Base-by-base conservation (phyloP, 2,797 vertebrate species). In the Danio kyathit region DNA sequence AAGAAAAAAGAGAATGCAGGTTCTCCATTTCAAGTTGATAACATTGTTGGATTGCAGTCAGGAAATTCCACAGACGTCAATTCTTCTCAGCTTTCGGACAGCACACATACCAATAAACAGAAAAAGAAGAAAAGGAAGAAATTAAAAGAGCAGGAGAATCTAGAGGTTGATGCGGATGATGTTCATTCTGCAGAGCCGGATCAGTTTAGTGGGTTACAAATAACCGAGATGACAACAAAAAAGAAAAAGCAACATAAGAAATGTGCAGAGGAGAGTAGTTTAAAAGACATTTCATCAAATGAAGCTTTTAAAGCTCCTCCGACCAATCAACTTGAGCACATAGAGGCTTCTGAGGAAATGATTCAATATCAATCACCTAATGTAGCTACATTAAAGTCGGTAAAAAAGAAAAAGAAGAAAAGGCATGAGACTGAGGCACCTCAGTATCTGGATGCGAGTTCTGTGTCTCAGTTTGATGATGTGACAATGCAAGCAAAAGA, bases 181-280 rank as follows among this genome's bases (percentile, higher is more conserved):
- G 9, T 60, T 59, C 14, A 70, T 52, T 70, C 16, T 4, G 9
- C 40, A 52, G 49, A 70, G 49, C 38, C 4, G 1, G 49, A 70
- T 12, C 67, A 5, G 29, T 52, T 52, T 9, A 70, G 1, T 19
- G 41, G 59, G 16, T 21, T 7, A 17, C 29, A n/a, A 63, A 11
- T 5, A 14, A 8, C 38, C 52, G 61, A 74, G 14, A 17, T 61
- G 48, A 40, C 11, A 69, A 59, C 56, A 10, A 21, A 54, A 38
- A 74, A 51, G 41, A 67, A 82, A 56, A 51, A 48, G 52, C 80
- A 74, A 67, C 6, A 64, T 10, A 46, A 16, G 64, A 19, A 11
- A 14, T 81, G 83, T 59, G 65, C 70, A 9, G 74, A 79, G 13
- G 54, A 74, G 0, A 74, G 72, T 13, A n/a, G 5, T 3, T 8